Evolutionary conservation across 1,140 invertebrate species (phyloP).

Genomic region (Cydia strobilella): DNA sequence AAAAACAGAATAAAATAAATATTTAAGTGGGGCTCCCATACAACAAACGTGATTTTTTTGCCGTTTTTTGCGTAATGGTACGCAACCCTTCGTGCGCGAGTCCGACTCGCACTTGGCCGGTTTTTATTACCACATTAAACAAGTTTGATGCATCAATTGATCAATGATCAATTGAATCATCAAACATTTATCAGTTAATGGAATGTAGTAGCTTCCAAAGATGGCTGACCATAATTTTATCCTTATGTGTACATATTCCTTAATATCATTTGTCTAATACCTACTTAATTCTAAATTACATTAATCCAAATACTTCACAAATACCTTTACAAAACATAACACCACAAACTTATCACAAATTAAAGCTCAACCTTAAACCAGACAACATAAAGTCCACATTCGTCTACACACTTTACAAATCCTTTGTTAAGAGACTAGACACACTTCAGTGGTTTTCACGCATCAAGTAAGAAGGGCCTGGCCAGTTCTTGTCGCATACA

Average conservation of each 20-base stretch:
- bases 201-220: too few relatives aligned
- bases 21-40: too few relatives aligned
- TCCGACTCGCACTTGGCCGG: too few relatives aligned
- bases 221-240: too few relatives aligned
- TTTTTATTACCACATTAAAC: too few relatives aligned
- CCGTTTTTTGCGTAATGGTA: too few relatives aligned
- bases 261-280: too few relatives aligned
- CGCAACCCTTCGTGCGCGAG: too few relatives aligned
- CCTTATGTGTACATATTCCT: too few relatives aligned
- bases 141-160: too few relatives aligned
- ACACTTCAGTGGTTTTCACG: conserved; percentile 21
- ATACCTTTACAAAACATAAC: background rate
- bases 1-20: too few relatives aligned
- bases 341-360: background rate
- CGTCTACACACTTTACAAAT: background rate
- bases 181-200: background rate
- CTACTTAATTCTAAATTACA: background rate
- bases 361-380: background rate
- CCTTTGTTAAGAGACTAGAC: conserved; percentile 3
- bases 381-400: background rate
- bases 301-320: background rate
- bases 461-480: conserved; percentile 11
- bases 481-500: background rate
- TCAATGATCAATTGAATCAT: background rate
- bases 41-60: too few relatives aligned